Base-by-base conservation (phyloP, 2,113 vertebrate species). In the Lichenostomus cassidix region DNA sequence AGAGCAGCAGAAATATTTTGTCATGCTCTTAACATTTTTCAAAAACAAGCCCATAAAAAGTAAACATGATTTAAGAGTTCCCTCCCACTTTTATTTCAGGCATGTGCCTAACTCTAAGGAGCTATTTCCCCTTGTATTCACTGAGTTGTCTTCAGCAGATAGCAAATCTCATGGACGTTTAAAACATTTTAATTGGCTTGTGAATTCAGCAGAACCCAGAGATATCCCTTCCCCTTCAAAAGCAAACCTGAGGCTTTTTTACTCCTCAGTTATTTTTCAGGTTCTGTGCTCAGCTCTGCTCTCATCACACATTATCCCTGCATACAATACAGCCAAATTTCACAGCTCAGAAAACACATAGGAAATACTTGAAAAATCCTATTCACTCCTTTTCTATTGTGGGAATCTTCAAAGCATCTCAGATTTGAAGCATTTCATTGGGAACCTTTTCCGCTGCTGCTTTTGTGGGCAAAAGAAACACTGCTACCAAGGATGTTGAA, bases 1-100 rank as follows among this genome's bases (percentile, higher is more conserved):
- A 92, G 97, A 98, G 97, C 96, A 96, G 96, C 96, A 97, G 75
- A 91, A 95, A 96, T 94, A 95, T 87, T 90, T 93, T 97, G 94
- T 95, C 96, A 97, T 95, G 96, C 96, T 97, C 93, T 95, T 94
- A 90, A 97, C 71, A 75, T 88, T 96, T 96, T 77, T 96, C 8
- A 55, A 96, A 97, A 96, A 91, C 33, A 91, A 93, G 83, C 81
- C 88, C 80, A 95, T 81, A 91, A 91, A 92, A 96, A 91, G 67
- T 94, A 97, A 97, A 96, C 91, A 95, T 28, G 49, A 96, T 94
- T 87, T 92, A 94, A 92, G 76, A 82, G 73, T 93, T 96, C 71
- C 91, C 52, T 94, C 50, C 59, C 60, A 64, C 92, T 95, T 85
- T 55, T 62, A 23, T 49, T 83, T 47, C 65, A 68, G 68, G 56